phyloP scores from a whole-genome alignment of 2,888 invertebrate species.

The Pimpla rufipes region DNA sequence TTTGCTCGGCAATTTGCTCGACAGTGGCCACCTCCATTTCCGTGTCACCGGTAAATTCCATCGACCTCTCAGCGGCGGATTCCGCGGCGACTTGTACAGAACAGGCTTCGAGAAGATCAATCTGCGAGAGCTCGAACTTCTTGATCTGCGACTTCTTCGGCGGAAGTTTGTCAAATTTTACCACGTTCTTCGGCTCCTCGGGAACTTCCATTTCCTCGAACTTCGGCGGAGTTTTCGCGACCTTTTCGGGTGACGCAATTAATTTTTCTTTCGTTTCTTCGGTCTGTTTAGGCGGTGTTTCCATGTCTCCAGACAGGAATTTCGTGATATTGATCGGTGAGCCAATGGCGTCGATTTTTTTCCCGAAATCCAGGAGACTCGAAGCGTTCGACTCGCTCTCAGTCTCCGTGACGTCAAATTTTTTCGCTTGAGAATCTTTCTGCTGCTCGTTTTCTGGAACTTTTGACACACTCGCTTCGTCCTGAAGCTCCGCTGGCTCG shows the following conservation, averaged over 20 bases:
- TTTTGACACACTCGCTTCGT: constrained; percentile 10
- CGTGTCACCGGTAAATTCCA: background rate
- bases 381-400: constrained; percentile 44
- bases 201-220: constrained; percentile 51
- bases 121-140: constrained; percentile 82
- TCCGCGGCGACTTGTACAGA: constrained; percentile 54
- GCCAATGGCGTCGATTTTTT: constrained; percentile 54
- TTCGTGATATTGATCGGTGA: constrained; percentile 55
- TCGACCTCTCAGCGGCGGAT: constrained; percentile 53
- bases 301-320: constrained; percentile 54
- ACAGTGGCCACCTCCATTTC: background rate
- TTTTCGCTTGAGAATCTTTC: constrained; percentile 1
- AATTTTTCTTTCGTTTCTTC: constrained; percentile 44
- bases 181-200: constrained; percentile 34
- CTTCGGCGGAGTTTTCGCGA: background rate
- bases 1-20: too few relatives aligned
- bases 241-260: background rate
- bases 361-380: constrained; percentile 35
- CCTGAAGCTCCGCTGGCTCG: constrained; percentile 30
- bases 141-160: constrained; percentile 84
- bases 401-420: constrained; percentile 30
- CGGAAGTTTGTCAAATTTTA: constrained; percentile 76
- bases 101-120: constrained; percentile 76
- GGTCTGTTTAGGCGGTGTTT: constrained; percentile 7
- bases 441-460: background rate